Evolutionary conservation across 2,797 vertebrate species (phyloP).

Genomic region (Arnoldichthys spilopterus): DNA sequence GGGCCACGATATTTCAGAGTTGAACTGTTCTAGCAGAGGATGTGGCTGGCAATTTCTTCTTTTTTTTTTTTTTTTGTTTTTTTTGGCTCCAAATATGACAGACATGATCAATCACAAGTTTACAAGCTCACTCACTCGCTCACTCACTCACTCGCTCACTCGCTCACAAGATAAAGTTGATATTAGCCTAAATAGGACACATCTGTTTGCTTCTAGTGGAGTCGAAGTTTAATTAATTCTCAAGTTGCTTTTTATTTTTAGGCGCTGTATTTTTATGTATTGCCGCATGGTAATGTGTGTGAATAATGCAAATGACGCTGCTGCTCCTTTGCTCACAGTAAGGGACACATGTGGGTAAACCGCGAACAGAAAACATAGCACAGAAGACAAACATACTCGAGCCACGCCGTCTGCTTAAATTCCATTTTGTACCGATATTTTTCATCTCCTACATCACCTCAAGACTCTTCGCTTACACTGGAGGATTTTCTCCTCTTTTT

Average conservation of each 20-base stretch:
- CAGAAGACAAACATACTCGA: constrained; percentile 26
- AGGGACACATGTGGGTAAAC: constrained; percentile 38
- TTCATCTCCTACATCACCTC: constrained; percentile 58
- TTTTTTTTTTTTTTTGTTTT: constrained; percentile 22
- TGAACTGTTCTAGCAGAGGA: constrained; percentile 70
- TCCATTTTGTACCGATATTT: constrained; percentile 50
- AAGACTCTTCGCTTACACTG: constrained; percentile 42
- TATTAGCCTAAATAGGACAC: constrained; percentile 87
- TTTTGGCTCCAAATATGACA: constrained; percentile 56
- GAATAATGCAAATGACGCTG: constrained; percentile 61
- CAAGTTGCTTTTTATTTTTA: constrained; percentile 85
- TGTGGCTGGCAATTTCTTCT: constrained; percentile 68
- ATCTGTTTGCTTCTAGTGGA: constrained; percentile 83
- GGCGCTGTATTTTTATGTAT: constrained; percentile 76
- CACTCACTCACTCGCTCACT: constrained; percentile 65
- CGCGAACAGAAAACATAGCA: constrained; percentile 14
- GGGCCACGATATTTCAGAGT: constrained; percentile 70
- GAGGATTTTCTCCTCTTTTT: constrained; percentile 64
- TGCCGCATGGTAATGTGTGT: constrained; percentile 52
- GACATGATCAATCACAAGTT: constrained; percentile 82
- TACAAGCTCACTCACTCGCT: constrained; percentile 52
- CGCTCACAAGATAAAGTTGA: constrained; percentile 82
- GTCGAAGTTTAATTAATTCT: constrained; percentile 86
- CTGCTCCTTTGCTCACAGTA: constrained; percentile 45
- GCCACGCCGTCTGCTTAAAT: constrained; percentile 36